Base-by-base conservation (phyloP, 2,888 invertebrate genomes). In the Blastobasis lacticolella region DNA sequence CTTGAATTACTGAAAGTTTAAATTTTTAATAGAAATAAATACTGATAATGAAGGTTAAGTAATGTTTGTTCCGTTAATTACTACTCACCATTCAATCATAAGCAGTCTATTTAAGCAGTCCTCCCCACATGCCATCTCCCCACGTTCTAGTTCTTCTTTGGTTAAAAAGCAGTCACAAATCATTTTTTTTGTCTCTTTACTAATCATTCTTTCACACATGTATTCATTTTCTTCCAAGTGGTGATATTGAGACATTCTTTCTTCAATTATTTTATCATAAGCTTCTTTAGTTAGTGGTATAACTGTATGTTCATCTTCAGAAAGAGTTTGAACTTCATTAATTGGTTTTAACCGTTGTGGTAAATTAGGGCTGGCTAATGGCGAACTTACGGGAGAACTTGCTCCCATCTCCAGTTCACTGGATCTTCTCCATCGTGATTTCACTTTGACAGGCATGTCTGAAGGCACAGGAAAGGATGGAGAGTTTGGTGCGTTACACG, bases 51-150 rank as follows among this genome's bases (percentile, higher is more conserved):
- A 46, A 50, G 23, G 1, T 23, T 23, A 3, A 23, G 3, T 3
- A 9, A n/a, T n/a, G 23, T 23, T 23, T 23, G 23, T 23, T 23
- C 23, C 23, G 1, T 23, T 23, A 23, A 3, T 23, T 23, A 9
- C 52, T 49, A 41, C n/a, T 84, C 88, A 96, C 96, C 97, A 99
- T 91, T 99, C 99, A 73, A 99, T 98, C 94, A 98, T 96, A n/a
- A 99, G 92, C 74, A 98, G 90, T 71, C 98, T 92, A 89, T 99
- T 99, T 41, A 99, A 91, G 81, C 99, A 99, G 81, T 98, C 97
- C 71, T 97, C 97, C 0, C 97, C 97, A 77, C 99, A 99, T 7
- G 97, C 97, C 56, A 92, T 79, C 70, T 95, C 94, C 0, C 96
- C 97, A 53, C 93, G 89, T 45, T 91, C 91, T 58, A 95, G 90